These are phyloP conservation scores for Sinocyclocheilus anshuiensis DNA, from an alignment of 2,113 vertebrate species.

Conservation along the genomic window DNA sequence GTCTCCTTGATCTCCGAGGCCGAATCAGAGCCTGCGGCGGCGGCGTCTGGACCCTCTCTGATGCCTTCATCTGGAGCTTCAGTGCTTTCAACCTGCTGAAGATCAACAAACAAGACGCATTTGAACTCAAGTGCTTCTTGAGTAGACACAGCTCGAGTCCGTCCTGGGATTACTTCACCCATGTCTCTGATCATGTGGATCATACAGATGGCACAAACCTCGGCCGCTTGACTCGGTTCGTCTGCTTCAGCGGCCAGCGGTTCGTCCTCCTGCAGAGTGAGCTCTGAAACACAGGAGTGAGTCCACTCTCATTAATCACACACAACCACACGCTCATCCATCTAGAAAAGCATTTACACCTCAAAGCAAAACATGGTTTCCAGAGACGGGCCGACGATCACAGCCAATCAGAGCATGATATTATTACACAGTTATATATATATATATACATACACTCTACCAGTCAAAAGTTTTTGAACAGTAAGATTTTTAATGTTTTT, in stretches of 20 bases:
- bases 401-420: too few species aligned
- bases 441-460: too few species aligned
- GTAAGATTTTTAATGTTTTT: too few species aligned
- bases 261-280: slow-evolving; percentile 56
- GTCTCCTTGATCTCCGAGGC: neutral
- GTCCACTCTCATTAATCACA: neutral
- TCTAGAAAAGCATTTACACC: too few species aligned
- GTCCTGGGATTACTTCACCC: too few species aligned
- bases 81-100: slow-evolving; percentile 70
- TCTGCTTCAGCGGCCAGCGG: slow-evolving; percentile 54
- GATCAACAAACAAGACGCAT: neutral
- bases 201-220: slow-evolving; percentile 57
- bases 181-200: too few species aligned
- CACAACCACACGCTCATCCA: neutral
- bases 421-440: too few species aligned
- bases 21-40: slow-evolving; percentile 71
- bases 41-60: slow-evolving; percentile 80
- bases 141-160: too few species aligned
- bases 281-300: slow-evolving; percentile 50
- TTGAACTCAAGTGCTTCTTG: neutral
- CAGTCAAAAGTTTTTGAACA: too few species aligned
- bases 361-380: too few species aligned
- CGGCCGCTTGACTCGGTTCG: slow-evolving; percentile 61
- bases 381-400: too few species aligned
- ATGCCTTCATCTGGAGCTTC: slow-evolving; percentile 78